phyloP scores from a whole-genome alignment of 2,888 invertebrate genomes.

The Scaeva pyrastri region DNA sequence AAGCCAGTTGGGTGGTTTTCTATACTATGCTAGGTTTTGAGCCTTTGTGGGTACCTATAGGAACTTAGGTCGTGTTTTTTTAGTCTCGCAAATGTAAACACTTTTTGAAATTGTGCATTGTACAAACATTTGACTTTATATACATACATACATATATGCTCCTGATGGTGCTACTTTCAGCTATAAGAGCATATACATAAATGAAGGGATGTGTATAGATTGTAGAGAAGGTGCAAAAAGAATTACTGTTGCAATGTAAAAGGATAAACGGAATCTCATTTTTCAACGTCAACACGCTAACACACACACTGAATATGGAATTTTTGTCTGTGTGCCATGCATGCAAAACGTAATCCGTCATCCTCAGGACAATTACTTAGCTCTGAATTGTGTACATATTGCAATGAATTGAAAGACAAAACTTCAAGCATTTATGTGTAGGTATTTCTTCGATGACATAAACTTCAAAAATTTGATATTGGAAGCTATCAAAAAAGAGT shows the following conservation, averaged over 20 bases:
- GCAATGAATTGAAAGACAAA: constrained; percentile 5
- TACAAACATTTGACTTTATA: constrained; percentile 55
- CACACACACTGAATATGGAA: constrained; percentile 49
- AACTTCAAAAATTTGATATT: no score
- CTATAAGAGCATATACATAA: not conserved
- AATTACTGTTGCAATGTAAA: constrained; percentile 17
- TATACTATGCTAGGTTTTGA: not conserved
- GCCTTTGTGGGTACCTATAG: constrained; percentile 5
- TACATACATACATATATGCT: no score
- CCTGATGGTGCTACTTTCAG: constrained; percentile 33
- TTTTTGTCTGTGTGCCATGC: constrained; percentile 46
- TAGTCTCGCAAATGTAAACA: constrained; percentile 57
- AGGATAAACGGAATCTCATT: constrained; percentile 69
- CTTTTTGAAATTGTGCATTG: constrained; percentile 51
- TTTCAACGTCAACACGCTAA: constrained; percentile 65
- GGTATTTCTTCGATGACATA: not conserved
- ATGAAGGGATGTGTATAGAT: not conserved
- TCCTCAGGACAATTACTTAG: constrained; percentile 41
- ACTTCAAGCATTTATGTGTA: not conserved
- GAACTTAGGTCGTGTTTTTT: constrained; percentile 47
- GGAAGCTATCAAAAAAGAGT: no score
- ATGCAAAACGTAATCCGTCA: constrained; percentile 33
- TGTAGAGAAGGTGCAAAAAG: not conserved
- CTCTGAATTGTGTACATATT: not conserved
- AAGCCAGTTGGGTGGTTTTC: not conserved